Base-by-base conservation (phyloP, 2,113 vertebrate genomes). In the Naja naja region DNA sequence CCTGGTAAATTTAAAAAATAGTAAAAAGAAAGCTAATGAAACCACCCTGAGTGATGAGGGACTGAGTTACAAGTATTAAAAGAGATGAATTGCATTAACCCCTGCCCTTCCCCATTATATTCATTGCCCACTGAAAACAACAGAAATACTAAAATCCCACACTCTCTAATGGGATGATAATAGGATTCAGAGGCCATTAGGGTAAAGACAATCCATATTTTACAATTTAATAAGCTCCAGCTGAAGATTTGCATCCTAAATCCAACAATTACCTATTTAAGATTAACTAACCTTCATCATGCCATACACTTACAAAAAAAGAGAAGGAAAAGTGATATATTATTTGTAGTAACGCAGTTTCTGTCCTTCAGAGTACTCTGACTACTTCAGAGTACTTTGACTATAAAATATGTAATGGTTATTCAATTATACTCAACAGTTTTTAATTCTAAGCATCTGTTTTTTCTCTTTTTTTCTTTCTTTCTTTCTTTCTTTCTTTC, bases 141-240 rank as follows among this genome's bases (percentile, higher is more conserved):
- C 98, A 97, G 97, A 98, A 98, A 98, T 98, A 98, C 97, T 97
- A 97, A 98, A 98, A 98, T 98, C 97, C 97, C 97, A 97, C 97
- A 96, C 97, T 97, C 97, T 98, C 98, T 98, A 99, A 99, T 98
- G 97, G 98, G 98, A 98, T 98, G 98, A 97, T 98, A 98, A 99
- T 98, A 98, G 97, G 98, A 98, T 98, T 98, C 98, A 97, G 97
- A 98, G 98, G 98, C 98, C 98, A 97, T 97, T 97, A 97, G 98
- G 98, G 98, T 98, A 98, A 98, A 98, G 98, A 96, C 98, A 98
- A 98, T 98, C 98, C 98, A 98, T 98, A 98, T 98, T 98, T 98
- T 97, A 97, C 95, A 97, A 95, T 97, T 97, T 98, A 98, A 98
- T 98, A 98, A 98, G 98, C 97, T 97, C 96, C 94, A 96, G 95